Evolutionary conservation across 1,140 invertebrate species (phyloP), one percentile per base, ranked within the genome.

Genomic region (Frieseomelitta varia): DNA sequence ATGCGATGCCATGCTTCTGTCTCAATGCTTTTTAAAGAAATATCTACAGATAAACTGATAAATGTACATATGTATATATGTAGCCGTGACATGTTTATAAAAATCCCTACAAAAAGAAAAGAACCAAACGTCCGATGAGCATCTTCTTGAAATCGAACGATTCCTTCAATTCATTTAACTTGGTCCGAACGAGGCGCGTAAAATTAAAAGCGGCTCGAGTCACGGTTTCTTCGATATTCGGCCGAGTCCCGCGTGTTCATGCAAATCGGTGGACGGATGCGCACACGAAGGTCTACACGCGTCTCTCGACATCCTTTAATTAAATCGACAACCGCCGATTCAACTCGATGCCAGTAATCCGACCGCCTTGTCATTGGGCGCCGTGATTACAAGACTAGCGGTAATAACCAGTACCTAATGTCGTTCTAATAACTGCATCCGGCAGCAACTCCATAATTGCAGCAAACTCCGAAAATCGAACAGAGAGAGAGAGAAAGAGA

Each of bases 351-450:
- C 81, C 75, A 72, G 81, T 88, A 90, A 88, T 85, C 77, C 79
- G 58, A 79, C 61, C 58, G 76, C 87, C 88, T 83, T 91, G 88
- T 91, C 87, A 91, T 91, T 81, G 86, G 80, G 69, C 68, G 68
- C 67, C 82, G 80, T 90, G 87, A 91, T 91, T 88, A 91, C 88
- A 91, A 90, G 90, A 90, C 90, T 76, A 72, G 58, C 69, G 72
- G 76, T 74, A 82, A 85, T 90, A 87, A 91, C 74, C 77, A 72
- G 83, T 84, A 47, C 39, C 39, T 47, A 81, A 91, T 91, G 85
- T 79, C 80, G 76, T 85, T 86, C 85, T 90, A 90, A 90, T 91
- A 90, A 90, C 79, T 86, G 79, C 88, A 72, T 69, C 39, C 73
- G 58, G 47, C 15, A 8, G 39, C 8, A 56, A 30, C 55, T 53